Percentiles rank a stretch among this genome's conserved stretches.
These are phyloP conservation scores for Drosophila dives DNA, from an alignment of 2,888 invertebrate genomes.

Conservation along the genomic window DNA sequence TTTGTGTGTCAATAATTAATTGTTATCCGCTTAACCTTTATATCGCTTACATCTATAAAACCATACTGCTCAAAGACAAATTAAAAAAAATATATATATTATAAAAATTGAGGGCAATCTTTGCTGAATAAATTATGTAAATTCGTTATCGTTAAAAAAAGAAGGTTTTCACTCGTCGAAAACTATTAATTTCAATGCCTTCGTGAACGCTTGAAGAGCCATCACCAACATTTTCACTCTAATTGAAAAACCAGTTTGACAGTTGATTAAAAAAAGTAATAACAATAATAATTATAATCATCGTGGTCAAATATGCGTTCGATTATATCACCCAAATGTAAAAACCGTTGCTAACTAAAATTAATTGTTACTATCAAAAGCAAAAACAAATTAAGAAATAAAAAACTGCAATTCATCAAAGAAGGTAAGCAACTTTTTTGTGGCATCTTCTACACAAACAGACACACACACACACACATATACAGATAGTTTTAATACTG, in stretches of 20 bases:
- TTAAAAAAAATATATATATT: background rate
- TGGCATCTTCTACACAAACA: conserved; percentile 44
- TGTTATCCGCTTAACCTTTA: conserved; percentile 43
- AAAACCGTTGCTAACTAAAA: conserved; percentile 56
- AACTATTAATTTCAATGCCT: conserved; percentile 58
- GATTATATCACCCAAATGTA: conserved; percentile 69
- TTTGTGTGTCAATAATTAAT: background rate
- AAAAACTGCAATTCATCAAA: conserved; percentile 53
- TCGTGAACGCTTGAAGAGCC: conserved; percentile 54
- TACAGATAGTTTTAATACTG: background rate
- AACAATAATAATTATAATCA: conserved; percentile 60
- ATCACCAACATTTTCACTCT: conserved; percentile 79
- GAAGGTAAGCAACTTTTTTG: conserved; percentile 71
- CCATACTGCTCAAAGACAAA: conserved; percentile 37
- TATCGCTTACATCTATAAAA: conserved; percentile 43
- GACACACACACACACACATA: background rate
- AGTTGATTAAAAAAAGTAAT: conserved; percentile 64
- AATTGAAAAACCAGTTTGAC: conserved; percentile 80
- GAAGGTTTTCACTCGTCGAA: conserved; percentile 69
- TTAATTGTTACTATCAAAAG: conserved; percentile 67
- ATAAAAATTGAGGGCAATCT: conserved; percentile 66
- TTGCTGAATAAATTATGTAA: conserved; percentile 69
- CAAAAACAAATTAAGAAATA: conserved; percentile 11
- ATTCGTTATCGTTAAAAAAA: conserved; percentile 51
- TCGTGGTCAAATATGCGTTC: conserved; percentile 43